These are phyloP conservation scores for Turritopsis rubra DNA, from an alignment of 30 jellyfish, hydroid and myxozoan species.

Conservation along the genomic window DNA sequence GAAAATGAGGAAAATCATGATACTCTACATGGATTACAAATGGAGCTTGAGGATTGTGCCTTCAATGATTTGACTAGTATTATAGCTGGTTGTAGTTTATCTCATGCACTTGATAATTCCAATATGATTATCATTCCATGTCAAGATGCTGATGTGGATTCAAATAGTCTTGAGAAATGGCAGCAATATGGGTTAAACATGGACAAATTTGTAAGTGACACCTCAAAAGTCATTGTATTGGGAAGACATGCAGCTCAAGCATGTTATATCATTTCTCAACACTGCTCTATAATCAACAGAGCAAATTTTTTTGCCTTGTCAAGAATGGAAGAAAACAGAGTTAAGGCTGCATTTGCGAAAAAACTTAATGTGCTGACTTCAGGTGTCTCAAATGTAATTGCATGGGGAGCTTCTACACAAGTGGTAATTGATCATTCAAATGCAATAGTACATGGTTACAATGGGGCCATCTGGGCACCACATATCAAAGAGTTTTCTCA, in stretches of 20 bases:
- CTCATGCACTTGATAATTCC: slow-evolving; percentile 57
- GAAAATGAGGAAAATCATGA: slow-evolving; percentile 28
- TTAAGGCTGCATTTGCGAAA: slow-evolving; percentile 70
- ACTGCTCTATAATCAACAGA: slow-evolving; percentile 4
- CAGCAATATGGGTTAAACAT: slow-evolving; percentile 43
- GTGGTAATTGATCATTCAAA: slow-evolving; percentile 35
- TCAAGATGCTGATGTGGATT: slow-evolving; percentile 23
- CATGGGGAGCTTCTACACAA: slow-evolving; percentile 75
- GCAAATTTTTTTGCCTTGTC: slow-evolving; percentile 60
- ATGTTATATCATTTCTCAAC: slow-evolving; percentile 46
- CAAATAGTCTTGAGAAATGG: slow-evolving; percentile 9
- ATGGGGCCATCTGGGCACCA: slow-evolving; percentile 99
- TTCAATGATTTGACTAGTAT: slow-evolving; percentile 43
- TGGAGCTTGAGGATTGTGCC: slow-evolving; percentile 92
- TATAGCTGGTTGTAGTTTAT: slow-evolving; percentile 26
- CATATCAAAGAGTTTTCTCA: slow-evolving; percentile 63
- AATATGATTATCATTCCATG: slow-evolving; percentile 48
- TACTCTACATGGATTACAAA: slow-evolving; percentile 38
- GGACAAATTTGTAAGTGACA: slow-evolving; percentile 33
- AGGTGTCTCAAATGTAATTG: slow-evolving; percentile 37
- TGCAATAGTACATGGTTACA: slow-evolving; percentile 74
- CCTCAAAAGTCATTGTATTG: slow-evolving; percentile 52
- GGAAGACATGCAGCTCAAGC: slow-evolving; percentile 57
- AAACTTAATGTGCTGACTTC: slow-evolving; percentile 59
- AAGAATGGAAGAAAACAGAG: slow-evolving; percentile 67